These are phyloP conservation scores for Novumbra hubbsi DNA, from an alignment of 2,797 vertebrate genomes.

Conservation along the genomic window DNA sequence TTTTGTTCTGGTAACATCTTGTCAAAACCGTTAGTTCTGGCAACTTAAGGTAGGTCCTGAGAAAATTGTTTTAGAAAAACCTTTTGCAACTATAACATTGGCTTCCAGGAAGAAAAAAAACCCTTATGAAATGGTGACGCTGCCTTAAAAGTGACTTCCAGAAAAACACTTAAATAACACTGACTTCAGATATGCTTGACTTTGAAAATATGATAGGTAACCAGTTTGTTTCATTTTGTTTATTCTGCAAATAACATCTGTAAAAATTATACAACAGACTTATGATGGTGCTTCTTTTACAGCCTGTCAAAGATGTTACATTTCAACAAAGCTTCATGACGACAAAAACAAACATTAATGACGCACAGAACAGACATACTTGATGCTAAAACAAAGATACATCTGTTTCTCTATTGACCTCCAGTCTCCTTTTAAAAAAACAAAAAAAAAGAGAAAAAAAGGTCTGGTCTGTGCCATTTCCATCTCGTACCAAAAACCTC, in stretches of 20 bases:
- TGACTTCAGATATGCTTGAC: not conserved
- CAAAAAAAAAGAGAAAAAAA: constrained; percentile 6
- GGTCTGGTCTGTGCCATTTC: constrained; percentile 56
- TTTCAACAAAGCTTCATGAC: constrained; percentile 65
- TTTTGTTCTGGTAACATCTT: too few species aligned
- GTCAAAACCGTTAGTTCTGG: too few species aligned
- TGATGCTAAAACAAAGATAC: constrained; percentile 68
- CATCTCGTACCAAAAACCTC: constrained; percentile 30
- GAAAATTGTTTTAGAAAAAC: too few species aligned
- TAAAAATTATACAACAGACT: constrained; percentile 78
- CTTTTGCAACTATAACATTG: too few species aligned
- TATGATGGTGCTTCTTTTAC: constrained; percentile 65
- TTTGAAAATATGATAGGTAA: not conserved
- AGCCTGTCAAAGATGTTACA: constrained; percentile 50
- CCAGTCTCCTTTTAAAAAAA: constrained; percentile 16
- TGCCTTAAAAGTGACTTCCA: too few species aligned
- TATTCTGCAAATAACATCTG: constrained; percentile 79
- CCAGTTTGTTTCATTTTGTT: constrained; percentile 64
- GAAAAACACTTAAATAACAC: too few species aligned
- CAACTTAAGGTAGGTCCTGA: too few species aligned
- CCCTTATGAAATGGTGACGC: too few species aligned
- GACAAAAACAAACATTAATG: constrained; percentile 56
- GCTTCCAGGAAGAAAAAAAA: too few species aligned
- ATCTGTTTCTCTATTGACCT: constrained; percentile 23
- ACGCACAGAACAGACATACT: constrained; percentile 68